These are phyloP conservation scores for Peromyscus californicus DNA, from an alignment of 2,113 vertebrate species.

Conservation along the genomic window DNA sequence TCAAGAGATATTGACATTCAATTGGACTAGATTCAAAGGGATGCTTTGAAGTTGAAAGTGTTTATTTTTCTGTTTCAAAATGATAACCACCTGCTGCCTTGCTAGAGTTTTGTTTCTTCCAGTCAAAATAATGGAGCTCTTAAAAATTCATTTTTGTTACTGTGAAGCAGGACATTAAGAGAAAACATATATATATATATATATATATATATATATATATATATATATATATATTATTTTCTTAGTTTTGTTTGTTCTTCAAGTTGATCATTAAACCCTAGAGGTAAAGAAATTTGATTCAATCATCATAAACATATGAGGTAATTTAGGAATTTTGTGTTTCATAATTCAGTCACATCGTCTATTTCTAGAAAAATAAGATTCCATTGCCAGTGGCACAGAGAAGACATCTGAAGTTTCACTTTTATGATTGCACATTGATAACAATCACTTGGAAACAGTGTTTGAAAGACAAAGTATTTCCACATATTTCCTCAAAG, in stretches of 20 bases:
- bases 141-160: conserved; percentile 74
- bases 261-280: conserved; percentile 69
- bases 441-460: conserved; percentile 71
- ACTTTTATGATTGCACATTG: conserved; percentile 64
- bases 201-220: too few relatives aligned
- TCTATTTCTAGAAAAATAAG: not conserved
- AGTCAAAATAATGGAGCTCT: conserved; percentile 64
- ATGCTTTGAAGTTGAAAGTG: conserved; percentile 63
- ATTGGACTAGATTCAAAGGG: conserved; percentile 59
- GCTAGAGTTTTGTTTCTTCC: conserved; percentile 71
- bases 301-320: conserved; percentile 70
- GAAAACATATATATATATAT: conserved; percentile 66
- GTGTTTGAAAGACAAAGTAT: conserved; percentile 53
- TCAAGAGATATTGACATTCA: conserved; percentile 49
- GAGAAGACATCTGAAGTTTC: conserved; percentile 68
- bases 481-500: conserved; percentile 61
- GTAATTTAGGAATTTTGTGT: conserved; percentile 46
- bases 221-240: conserved; percentile 55
- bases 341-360: conserved; percentile 64
- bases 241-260: conserved; percentile 67
- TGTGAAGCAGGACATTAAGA: conserved; percentile 65
- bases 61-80: conserved; percentile 74
- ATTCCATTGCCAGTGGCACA: conserved; percentile 12
- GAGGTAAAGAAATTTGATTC: conserved; percentile 55
- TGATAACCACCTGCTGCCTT: conserved; percentile 66